phyloP scores from a whole-genome alignment of 2,888 invertebrate species.

The Euzophera pinguis region DNA sequence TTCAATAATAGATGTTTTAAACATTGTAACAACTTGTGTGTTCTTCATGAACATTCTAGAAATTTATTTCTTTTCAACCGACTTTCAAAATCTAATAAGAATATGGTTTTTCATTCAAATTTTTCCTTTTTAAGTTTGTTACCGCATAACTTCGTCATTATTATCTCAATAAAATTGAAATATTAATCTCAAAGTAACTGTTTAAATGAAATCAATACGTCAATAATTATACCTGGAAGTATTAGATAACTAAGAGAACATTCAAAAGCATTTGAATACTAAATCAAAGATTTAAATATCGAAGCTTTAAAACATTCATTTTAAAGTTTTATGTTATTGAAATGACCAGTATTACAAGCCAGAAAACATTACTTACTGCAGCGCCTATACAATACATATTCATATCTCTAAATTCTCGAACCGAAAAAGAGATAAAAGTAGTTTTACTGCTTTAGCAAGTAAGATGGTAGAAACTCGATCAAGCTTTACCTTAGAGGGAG shows the following conservation, averaged over 20 bases:
- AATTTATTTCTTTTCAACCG: no score
- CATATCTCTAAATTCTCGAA: constrained; percentile 69
- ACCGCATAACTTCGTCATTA: no score
- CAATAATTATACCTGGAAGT: background rate
- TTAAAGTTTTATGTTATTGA: constrained; percentile 60
- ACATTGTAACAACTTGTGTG: background rate
- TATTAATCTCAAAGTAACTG: no score
- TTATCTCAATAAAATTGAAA: no score
- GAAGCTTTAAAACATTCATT: constrained; percentile 48
- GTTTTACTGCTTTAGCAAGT: constrained; percentile 72
- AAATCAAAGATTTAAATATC: constrained; percentile 39
- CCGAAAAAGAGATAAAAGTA: constrained; percentile 74
- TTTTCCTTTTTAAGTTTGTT: no score
- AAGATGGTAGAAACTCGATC: constrained; percentile 78
- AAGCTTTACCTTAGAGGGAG: constrained; percentile 54
- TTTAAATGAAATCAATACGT: no score
- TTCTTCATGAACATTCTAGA: no score
- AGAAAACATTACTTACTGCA: constrained; percentile 65
- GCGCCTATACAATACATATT: constrained; percentile 74
- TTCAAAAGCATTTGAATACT: constrained; percentile 20
- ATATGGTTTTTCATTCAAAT: no score
- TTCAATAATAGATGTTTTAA: background rate
- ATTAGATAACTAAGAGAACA: background rate
- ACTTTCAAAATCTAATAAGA: no score
- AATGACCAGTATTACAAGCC: constrained; percentile 59